phyloP scores from a whole-genome alignment of 2,888 invertebrate genomes.

The Patella pellucida region DNA sequence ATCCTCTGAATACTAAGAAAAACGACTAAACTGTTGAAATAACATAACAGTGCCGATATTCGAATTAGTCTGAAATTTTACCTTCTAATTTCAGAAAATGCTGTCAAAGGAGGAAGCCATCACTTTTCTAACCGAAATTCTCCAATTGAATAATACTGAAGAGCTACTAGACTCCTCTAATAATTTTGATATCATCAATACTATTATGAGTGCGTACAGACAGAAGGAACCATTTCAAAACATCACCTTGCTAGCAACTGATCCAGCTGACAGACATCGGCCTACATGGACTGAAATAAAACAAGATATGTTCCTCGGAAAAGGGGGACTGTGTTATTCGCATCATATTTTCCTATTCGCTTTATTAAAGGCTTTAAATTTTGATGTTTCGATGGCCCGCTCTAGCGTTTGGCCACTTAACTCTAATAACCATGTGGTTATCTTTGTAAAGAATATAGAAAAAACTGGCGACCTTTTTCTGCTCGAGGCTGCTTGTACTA shows the following conservation, averaged over 20 bases:
- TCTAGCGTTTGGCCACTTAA: conserved; percentile 21
- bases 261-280: conserved; percentile 25
- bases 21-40: too few species aligned
- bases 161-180: neutral
- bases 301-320: conserved; percentile 23
- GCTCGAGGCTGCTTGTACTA: conserved; percentile 34
- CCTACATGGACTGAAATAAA: conserved; percentile 35
- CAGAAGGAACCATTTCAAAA: conserved; percentile 35
- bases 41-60: too few species aligned
- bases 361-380: conserved; percentile 35
- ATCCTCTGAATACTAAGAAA: too few species aligned
- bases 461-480: conserved; percentile 36
- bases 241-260: conserved; percentile 28
- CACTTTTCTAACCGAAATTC: neutral
- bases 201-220: neutral
- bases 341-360: conserved; percentile 34
- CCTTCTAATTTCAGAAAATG: neutral
- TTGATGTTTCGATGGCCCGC: conserved; percentile 25
- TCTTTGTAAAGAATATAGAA: conserved; percentile 32
- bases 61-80: too few species aligned
- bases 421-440: conserved; percentile 33
- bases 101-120: neutral
- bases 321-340: conserved; percentile 41
- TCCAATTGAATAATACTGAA: neutral
- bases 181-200: neutral